Conservation (phyloP, 2,888 invertebrate genomes). For the Dioctria linearis region DNA sequence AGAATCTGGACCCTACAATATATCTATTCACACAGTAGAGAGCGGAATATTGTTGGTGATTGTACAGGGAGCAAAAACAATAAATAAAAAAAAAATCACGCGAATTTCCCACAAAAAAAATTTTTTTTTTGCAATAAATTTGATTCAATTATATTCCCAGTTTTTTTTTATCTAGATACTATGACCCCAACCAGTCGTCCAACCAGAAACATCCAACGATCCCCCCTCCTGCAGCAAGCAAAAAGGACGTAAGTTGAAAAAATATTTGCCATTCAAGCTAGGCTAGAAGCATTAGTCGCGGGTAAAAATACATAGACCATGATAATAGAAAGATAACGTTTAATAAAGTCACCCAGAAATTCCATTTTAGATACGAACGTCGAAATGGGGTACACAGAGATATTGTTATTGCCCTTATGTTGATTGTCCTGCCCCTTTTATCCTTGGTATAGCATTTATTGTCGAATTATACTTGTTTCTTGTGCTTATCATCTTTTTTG, state of each 20-base stretch:
- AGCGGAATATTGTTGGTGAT: background rate
- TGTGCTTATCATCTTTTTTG: constrained; percentile 39
- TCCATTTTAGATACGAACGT: constrained; percentile 21
- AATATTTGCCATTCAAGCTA: background rate
- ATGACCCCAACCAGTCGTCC: constrained; percentile 1
- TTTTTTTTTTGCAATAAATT: constrained; percentile 47
- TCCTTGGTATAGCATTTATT: constrained; percentile 44
- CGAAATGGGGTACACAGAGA: constrained; percentile 19
- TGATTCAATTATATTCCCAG: constrained; percentile 55
- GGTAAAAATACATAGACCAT: constrained; percentile 26
- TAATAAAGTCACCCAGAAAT: constrained; percentile 45
- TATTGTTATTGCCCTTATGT: constrained; percentile 42
- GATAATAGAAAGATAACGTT: constrained; percentile 24
- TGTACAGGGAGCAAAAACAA: constrained; percentile 4
- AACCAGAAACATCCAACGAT: background rate
- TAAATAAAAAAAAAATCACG: background rate
- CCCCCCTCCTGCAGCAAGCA: no score
- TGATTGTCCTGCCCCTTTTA: constrained; percentile 21
- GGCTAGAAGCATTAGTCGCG: constrained; percentile 6
- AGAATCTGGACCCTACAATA: no score
- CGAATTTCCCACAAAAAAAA: background rate
- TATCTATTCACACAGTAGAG: no score
- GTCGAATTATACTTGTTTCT: constrained; percentile 41
- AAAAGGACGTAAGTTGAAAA: background rate
- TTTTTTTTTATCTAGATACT: constrained; percentile 27